These are phyloP conservation scores for Agrochola lota DNA, from an alignment of 2,888 invertebrate genomes.

Conservation along the genomic window DNA sequence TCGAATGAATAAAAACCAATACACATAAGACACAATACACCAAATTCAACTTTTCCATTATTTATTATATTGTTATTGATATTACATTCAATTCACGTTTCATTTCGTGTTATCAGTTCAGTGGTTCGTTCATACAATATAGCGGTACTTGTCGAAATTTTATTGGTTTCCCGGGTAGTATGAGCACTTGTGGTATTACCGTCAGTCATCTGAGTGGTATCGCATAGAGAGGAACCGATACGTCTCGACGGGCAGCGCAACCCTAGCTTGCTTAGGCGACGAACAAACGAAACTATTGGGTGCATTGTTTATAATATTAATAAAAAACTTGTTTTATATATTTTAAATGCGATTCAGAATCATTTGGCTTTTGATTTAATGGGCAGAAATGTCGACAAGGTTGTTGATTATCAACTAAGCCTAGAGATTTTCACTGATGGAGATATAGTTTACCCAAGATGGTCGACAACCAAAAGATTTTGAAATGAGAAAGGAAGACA, in stretches of 20 bases:
- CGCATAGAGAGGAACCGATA: conserved; percentile 47
- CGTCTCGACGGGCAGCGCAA: conserved; percentile 45
- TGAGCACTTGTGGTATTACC: conserved; percentile 74
- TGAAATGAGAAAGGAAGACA: background rate
- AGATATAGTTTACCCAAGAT: background rate
- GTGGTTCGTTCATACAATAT: conserved; percentile 67
- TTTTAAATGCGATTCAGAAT: too few relatives aligned
- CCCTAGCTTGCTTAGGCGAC: conserved; percentile 45
- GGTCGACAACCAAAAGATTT: background rate
- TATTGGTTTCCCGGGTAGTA: conserved; percentile 74
- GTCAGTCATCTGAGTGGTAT: conserved; percentile 71
- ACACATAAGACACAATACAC: conserved; percentile 36
- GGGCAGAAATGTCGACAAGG: background rate
- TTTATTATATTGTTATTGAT: conserved; percentile 66
- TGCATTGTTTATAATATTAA: background rate
- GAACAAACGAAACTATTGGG: conserved; percentile 40
- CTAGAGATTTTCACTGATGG: too few relatives aligned
- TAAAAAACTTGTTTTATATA: too few relatives aligned
- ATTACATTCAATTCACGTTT: conserved; percentile 70
- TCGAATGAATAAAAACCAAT: conserved; percentile 43
- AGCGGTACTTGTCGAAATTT: conserved; percentile 70
- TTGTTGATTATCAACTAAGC: background rate
- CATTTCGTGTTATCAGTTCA: conserved; percentile 73
- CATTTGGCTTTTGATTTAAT: too few relatives aligned
- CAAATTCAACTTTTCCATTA: conserved; percentile 51